Base-by-base conservation (phyloP, 2,113 vertebrate species). In the Odontesthes bonariensis region DNA sequence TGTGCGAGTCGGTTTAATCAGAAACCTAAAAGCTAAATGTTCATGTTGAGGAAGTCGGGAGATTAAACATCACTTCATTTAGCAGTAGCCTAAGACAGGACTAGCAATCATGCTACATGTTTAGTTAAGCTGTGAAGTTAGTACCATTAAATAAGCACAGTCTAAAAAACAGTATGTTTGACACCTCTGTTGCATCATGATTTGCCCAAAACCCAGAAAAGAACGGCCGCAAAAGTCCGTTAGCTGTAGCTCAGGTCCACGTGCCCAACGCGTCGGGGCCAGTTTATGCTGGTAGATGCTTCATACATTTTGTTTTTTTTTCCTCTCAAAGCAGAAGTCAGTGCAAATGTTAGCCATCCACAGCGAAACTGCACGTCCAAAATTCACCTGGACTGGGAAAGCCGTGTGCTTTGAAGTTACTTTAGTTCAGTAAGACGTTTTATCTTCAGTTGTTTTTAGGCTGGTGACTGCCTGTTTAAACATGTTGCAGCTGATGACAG, bases 221-320 rank as follows among this genome's bases (percentile, higher is more conserved):
- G 17, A 69, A 23, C 5, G 40, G 33, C 31, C 19, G 44, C 62
- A 35, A 31, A 31, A 57, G 75, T 67, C 66, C 4, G 46, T 58
- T 54, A 8, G 64, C 3, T 54, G 67, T 8, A 54, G 49, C 66
- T 74, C 69, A 33, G 69, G 79, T 79, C 76, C 73, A 22, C 1
- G 6, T 46, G 62, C 42, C 14, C 57, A 6, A 47, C 65, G 14
- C 69, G 27, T 5, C 53, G 58, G 69, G 61, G 51, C 71, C 59
- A 52, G 38, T 69, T 72, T 27, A 22, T 77, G 88, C 89, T 81
- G 88, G 82, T 85, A 52, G 69, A 86, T 83, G 71, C 78, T 61
- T 69, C 76, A 67, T 33, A n/a, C 40, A 42, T 77, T 44, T 49
- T n/a, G 13, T 19, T 16, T 49, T 19, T n/a, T 49, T 20, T 11